Evolutionary conservation across 37 sponge, comb jelly and placozoan species (phyloP), one percentile per base, ranked within the genome.

Genomic region (Oscarella lobularis): DNA sequence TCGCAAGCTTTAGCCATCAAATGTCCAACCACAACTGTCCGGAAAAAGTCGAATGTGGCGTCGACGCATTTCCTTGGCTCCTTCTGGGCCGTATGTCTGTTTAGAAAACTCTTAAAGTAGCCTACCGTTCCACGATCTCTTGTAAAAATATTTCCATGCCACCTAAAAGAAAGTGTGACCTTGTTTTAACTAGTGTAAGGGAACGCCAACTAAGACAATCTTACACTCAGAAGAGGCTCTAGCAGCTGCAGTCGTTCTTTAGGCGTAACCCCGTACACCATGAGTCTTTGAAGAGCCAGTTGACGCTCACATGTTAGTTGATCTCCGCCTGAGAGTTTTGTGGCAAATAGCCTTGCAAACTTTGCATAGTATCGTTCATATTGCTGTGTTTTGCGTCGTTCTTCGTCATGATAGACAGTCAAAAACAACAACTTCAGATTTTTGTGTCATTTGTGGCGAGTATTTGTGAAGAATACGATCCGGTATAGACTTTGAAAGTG

Each of bases 111-210:
- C 1, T 67, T 20, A 31, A 80, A 75, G 6, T 65, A 35, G 6
- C 81, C 38, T 2, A 80, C 38, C 2, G 81, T 80, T 35, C 81
- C 81, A 73, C 74, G 81, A 54, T 80, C 81, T n/a, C 81, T 1
- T 1, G n/a, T n/a, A n/a, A n/a, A n/a, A n/a, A n/a, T n/a, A n/a
- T n/a, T n/a, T n/a, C n/a, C n/a, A n/a, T n/a, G n/a, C n/a, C n/a
- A n/a, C n/a, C n/a, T n/a, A n/a, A n/a, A n/a, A n/a, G n/a, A n/a
- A n/a, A n/a, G n/a, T n/a, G n/a, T n/a, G n/a, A n/a, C n/a, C n/a
- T n/a, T 70, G 35, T 6, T 9, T 68, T 74, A 31, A 79, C 81
- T n/a, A 36, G 27, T 9, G 38, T 20, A 32, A 81, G 31, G 9
- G 20, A 35, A 66, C 74, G 35, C 32, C 74, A 35, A 36, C 39